Evolutionary conservation across 2,113 vertebrate species (phyloP), one percentile per base, ranked within the genome.

Genomic region (Litocranius walleri): DNA sequence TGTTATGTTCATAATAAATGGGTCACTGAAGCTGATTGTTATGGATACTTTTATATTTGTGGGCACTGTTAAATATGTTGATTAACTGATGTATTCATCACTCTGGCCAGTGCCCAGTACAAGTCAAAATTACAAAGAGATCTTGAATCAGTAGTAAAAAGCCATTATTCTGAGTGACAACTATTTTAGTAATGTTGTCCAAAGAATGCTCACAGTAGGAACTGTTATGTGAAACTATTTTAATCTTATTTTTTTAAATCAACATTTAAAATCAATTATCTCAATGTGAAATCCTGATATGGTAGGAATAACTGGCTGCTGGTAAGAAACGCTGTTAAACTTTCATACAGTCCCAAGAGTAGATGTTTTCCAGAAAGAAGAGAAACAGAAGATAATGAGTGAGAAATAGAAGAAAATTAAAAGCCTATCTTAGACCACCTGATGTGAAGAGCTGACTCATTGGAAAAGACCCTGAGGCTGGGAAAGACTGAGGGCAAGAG

Each of bases 201-300:
- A 95, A 97, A 57, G 54, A 91, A 59, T 67, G 36, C 64, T 91
- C 71, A 50, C 8, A 91, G 59, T 71, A 93, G 27, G 4, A 77
- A 93, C 2, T 89, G 40, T 43, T 93, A 19, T 12, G 45, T 86
- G 43, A 23, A 83, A 92, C 77, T 86, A 93, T 74, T 96, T 96
- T 83, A 87, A 91, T 89, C 78, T 56, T 74, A 40, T 12, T 78
- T 25, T 25, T 80, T 48, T 64, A 96, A 91, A 25, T 19, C 54
- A 95, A 95, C 43, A 97, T 83, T 93, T 86, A 97, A 96, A 95
- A 95, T 86, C 59, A 56, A 21, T 95, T 91, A 62, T 83, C 36
- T 96, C 40, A 0, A 13, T 89, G 19, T 94, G 62, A 96, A 90
- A 74, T 95, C 19, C 9, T 91, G 40, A 77, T 59, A 74, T 25